Percentiles rank a stretch among this genome's conserved stretches.
Conservation (phyloP, 2,888 invertebrate species). For the Pomacea canaliculata region DNA sequence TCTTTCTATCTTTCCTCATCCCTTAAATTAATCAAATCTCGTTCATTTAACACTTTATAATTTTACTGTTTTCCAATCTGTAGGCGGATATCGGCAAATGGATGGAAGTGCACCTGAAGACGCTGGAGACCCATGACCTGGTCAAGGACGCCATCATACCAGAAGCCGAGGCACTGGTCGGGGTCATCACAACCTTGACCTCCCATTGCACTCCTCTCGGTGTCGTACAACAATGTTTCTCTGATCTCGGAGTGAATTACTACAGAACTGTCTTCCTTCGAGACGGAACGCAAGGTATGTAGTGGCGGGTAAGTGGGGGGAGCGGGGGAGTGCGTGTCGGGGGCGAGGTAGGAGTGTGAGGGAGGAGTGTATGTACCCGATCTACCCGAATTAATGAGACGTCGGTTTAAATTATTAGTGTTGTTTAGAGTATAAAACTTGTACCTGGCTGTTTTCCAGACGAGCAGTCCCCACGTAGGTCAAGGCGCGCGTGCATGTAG, state of each 20-base stretch:
- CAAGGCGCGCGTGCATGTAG: too few relatives aligned
- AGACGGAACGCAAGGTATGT: conserved; percentile 57
- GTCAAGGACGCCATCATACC: conserved; percentile 58
- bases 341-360: too few relatives aligned
- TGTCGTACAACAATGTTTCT: conserved; percentile 52
- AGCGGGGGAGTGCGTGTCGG: too few relatives aligned
- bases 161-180: conserved; percentile 45
- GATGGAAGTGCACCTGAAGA: conserved; percentile 33
- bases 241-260: conserved; percentile 56
- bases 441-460: too few relatives aligned
- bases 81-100: conserved; percentile 50
- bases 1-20: too few relatives aligned
- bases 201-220: conserved; percentile 51
- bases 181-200: conserved; percentile 43
- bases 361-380: too few relatives aligned
- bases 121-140: conserved; percentile 6
- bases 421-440: too few relatives aligned
- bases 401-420: too few relatives aligned
- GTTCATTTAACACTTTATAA: too few relatives aligned
- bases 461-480: too few relatives aligned
- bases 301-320: background rate
- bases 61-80: background rate
- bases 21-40: too few relatives aligned
- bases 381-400: too few relatives aligned
- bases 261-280: conserved; percentile 55